Evolutionary conservation across 2,113 vertebrate species (phyloP), one percentile per base, ranked within the genome.

Genomic region (Podarcis raffonei): DNA sequence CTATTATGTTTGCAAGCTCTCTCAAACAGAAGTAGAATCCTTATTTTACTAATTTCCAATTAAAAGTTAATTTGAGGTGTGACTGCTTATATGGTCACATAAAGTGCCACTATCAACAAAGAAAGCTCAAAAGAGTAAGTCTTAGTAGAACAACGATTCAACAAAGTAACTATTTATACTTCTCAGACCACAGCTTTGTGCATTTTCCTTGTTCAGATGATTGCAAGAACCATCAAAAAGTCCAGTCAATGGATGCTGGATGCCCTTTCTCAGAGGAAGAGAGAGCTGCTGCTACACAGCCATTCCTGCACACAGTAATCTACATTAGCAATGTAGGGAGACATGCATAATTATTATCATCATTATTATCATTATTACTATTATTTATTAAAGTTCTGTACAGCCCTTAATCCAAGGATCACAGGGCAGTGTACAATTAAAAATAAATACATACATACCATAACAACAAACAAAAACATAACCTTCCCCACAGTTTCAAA

Each of bases 31-130:
- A 48, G 6, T n/a, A 48, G 68, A 68, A 69, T 7, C 65, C 25
- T 30, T 81, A 59, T 59, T 81, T 59, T 81, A 7, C 30, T 83
- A 83, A 42, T 69, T 66, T 39, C 27, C 35, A 5, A 30, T 90
- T 82, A 83, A 80, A 81, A 59, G 22, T 93, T 85, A 83, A 86
- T 89, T 92, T 94, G 92, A 78, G 91, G 91, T 95, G 93, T 92
- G 89, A 90, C 88, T 92, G 92, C 94, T 91, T 88, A 53, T 89
- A 90, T 53, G 86, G 65, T 59, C 39, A 91, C 92, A 89, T 86
- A 90, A 93, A 95, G 90, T 88, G 86, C 65, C 71, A 94, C 16
- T 84, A 87, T 92, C 75, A 89, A 93, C 84, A 83, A 66, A 90
- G 85, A 80, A 86, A 89, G 83, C 91, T 90, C 69, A 90, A 90